These are phyloP conservation scores for Bursaphelenchus okinawaensis DNA, from an alignment of 2,888 invertebrate species.

Conservation along the genomic window DNA sequence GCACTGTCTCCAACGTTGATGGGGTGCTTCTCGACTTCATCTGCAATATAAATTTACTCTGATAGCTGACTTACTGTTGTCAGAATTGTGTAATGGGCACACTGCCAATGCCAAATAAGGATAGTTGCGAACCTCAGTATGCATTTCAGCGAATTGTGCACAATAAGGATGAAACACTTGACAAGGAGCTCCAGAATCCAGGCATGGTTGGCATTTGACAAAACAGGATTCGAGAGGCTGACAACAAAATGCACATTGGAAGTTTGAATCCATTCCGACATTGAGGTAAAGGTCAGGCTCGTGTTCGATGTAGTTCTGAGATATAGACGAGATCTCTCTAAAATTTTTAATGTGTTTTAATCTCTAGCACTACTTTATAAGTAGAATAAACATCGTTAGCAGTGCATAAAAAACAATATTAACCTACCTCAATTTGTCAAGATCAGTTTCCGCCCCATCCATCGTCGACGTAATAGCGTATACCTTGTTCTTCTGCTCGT, in stretches of 20 bases:
- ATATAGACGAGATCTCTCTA: not conserved
- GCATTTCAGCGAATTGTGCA: conserved; percentile 64
- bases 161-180: conserved; percentile 64
- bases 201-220: conserved; percentile 10
- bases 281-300: conserved; percentile 3
- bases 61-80: conserved; percentile 8
- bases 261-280: not conserved
- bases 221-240: conserved; percentile 12
- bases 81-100: conserved; percentile 56
- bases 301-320: not conserved
- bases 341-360: no score
- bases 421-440: not conserved
- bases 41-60: not conserved
- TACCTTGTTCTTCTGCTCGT: not conserved
- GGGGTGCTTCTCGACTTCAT: conserved; percentile 3
- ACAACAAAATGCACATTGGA: conserved; percentile 30
- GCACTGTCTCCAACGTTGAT: conserved; percentile 13
- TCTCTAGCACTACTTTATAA: no score
- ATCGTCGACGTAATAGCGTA: conserved; percentile 2
- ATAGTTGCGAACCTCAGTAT: conserved; percentile 60
- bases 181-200: conserved; percentile 11
- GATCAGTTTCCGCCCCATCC: not conserved
- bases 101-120: conserved; percentile 59
- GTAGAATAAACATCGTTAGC: no score
- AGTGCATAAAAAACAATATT: not conserved